phyloP scores from a whole-genome alignment of 2,797 vertebrate species.

The Enteromius fasciolatus region DNA sequence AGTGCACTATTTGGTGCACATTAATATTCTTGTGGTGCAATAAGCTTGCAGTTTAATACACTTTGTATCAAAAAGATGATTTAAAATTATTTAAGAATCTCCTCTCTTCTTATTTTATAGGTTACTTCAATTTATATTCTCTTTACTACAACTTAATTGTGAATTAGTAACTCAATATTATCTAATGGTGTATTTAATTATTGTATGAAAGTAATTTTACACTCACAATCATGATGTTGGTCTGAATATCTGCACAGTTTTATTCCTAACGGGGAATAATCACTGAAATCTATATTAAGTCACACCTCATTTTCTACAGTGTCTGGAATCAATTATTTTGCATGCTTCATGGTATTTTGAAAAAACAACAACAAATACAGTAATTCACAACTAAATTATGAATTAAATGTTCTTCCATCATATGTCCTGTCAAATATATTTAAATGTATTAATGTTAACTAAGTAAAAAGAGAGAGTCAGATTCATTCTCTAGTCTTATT shows the following conservation, averaged over 20 bases:
- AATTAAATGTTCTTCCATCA: not conserved
- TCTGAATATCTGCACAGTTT: not conserved
- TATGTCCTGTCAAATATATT: not conserved
- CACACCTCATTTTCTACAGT: not conserved
- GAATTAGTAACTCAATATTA: not conserved
- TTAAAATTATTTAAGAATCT: not conserved
- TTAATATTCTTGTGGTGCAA: not conserved
- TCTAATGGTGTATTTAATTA: not conserved
- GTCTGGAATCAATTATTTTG: not conserved
- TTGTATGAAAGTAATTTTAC: not conserved
- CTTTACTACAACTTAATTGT: not conserved
- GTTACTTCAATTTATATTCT: not conserved
- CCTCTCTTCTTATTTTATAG: not conserved
- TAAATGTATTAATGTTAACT: not conserved
- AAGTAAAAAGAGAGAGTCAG: not conserved
- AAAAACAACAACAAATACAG: not conserved
- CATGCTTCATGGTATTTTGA: not conserved
- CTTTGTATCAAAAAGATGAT: not conserved
- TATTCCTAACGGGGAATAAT: not conserved
- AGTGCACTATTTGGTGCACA: not conserved
- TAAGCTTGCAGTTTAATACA: not conserved
- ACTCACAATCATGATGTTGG: not conserved
- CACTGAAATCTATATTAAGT: not conserved
- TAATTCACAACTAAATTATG: not conserved
- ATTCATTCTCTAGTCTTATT: not conserved